Evolutionary conservation across 2,888 invertebrate species (phyloP), one percentile per base, ranked within the genome.

Genomic region (Drosophila atroscutellata): DNA sequence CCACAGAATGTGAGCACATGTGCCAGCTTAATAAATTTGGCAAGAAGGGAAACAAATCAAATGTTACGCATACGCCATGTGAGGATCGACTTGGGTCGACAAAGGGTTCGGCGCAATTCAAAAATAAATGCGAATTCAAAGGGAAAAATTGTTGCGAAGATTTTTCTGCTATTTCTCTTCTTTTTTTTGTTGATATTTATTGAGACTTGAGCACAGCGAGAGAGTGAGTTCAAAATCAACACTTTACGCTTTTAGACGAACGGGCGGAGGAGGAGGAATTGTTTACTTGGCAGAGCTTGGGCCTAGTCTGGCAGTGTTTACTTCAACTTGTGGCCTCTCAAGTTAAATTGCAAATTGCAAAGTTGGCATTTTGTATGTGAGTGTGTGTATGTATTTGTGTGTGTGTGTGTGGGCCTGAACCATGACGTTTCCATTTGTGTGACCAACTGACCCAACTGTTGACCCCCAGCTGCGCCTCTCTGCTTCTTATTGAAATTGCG

Each of bases 271-370:
- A 20, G 20, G 15, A 18, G 34, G 37, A 63, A 58, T 76, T 80
- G 77, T 77, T 77, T 70, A 60, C 57, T 56, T 64, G 67, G 30
- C 62, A 54, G 39, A 5, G 24, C 13, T 52, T 54, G 47, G 51
- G 55, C 54, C 61, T 61, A 63, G 66, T 39, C 70, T 63, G 68
- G 49, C 76, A 58, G 60, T 80, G 73, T 80, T 90, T 80, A 70
- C 80, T 84, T 77, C 72, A 78, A 72, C 74, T 72, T 89, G 86
- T 78, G 83, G 86, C 74, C 75, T 69, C 61, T 57, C 67, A 52
- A 67, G 71, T 72, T 78, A 80, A 86, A 83, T 83, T 80, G 72
- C 83, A 89, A 90, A 90, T 87, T 84, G 90, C 85, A 76, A 77
- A 89, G 80, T 84, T 89, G 77, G 85, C 90, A 84, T 74, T 89